Percentiles rank a stretch among this genome's conserved stretches.
These are phyloP conservation scores for Tauraco erythrolophus DNA, from an alignment of 2,113 vertebrate genomes.

Conservation along the genomic window DNA sequence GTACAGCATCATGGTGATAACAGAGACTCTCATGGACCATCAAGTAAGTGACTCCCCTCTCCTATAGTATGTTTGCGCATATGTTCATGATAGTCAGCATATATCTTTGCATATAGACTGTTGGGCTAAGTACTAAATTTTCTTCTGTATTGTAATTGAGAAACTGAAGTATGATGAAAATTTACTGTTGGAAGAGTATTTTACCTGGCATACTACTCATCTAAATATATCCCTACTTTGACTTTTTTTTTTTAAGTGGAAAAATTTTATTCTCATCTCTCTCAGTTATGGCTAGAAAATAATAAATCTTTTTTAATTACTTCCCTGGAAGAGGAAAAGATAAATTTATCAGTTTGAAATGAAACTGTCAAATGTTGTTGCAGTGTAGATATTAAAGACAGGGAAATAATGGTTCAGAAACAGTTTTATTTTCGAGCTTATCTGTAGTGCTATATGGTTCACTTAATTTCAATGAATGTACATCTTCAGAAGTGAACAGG, in stretches of 20 bases:
- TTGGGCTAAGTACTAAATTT: background rate
- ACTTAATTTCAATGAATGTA: background rate
- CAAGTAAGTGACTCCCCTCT: constrained; percentile 83
- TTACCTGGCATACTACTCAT: background rate
- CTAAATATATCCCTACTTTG: background rate
- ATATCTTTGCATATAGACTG: background rate
- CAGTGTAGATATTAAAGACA: background rate
- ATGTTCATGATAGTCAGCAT: background rate
- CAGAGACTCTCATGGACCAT: constrained; percentile 81
- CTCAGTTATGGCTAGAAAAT: background rate
- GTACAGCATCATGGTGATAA: constrained; percentile 84
- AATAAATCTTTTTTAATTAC: background rate
- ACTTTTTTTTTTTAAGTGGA: background rate
- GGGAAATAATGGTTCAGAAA: background rate
- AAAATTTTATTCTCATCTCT: background rate
- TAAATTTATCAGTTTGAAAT: background rate
- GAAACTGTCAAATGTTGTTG: background rate
- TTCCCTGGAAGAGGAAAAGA: background rate
- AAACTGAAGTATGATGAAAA: background rate
- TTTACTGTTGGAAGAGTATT: background rate
- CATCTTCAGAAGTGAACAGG: background rate
- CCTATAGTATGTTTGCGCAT: background rate
- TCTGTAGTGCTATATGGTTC: background rate
- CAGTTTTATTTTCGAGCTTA: background rate
- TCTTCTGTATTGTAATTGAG: background rate